Base-by-base conservation (phyloP, 2,888 invertebrate species). In the Caenorhabditis becei region DNA sequence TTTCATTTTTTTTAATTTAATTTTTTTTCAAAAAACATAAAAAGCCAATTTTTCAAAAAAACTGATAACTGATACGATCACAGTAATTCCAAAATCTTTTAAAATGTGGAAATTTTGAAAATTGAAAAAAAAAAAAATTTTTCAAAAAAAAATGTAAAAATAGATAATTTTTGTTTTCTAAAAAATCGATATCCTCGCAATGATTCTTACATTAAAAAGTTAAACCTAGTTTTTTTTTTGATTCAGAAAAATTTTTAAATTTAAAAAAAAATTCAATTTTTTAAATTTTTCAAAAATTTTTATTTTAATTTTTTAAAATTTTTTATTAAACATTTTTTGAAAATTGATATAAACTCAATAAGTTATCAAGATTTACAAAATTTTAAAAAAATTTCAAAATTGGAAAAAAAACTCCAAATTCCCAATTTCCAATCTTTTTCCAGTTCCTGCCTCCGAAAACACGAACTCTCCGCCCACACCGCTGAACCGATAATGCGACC, bases 371-470 rank as follows among this genome's bases (percentile, higher is more conserved):
- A 32, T 10, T 32, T 32, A 32, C n/a, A n/a, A 18, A 23, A 23
- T 51, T 51, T 8, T 51, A 20, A 20, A n/a, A n/a, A n/a, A 51
- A 4, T 23, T 18, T 23, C 1, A 10, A n/a, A 28, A 56, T n/a
- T 56, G 14, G n/a, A 28, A n/a, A 10, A 7, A 14, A 32, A 56
- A 37, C 2, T n/a, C 35, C 20, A 53, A 23, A 8, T 35, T 2
- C 16, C 10, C 7, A 41, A 11, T 41, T 41, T 41, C 14, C 41
- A 32, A 32, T 10, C 4, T 32, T 32, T 32, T 81, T 84, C n/a
- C 78, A 87, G 87, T 49, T 87, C 87, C 0, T 69, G 78, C 10
- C 83, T 87, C 1, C 83, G 87, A 26, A 87, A 87, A 66, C 87
- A 87, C 75, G 87, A 87, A 61, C 49, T 80, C 24, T 20, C 79